phyloP scores from a whole-genome alignment of 92 coral and sea anemone species.

The Siderastrea radians region DNA sequence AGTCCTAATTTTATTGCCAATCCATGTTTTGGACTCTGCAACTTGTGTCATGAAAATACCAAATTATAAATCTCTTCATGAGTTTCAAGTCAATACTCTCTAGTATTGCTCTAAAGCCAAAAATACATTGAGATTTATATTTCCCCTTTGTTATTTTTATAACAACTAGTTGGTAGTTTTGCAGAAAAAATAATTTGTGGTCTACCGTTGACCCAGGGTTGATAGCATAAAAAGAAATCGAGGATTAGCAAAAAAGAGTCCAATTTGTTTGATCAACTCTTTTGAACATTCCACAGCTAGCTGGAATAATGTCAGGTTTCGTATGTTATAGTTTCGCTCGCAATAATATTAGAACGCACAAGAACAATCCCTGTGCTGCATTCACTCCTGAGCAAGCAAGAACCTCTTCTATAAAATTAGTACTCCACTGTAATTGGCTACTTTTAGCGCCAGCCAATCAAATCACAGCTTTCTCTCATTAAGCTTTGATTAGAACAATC shows the following conservation, averaged over 20 bases:
- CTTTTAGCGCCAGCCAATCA: conserved; percentile 88
- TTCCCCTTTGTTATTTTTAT: not conserved
- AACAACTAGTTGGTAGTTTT: not conserved
- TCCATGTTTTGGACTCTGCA: conserved; percentile 3
- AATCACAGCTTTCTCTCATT: conserved; percentile 73
- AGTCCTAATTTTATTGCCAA: conserved; percentile 16
- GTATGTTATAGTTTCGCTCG: not conserved
- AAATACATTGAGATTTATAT: not conserved
- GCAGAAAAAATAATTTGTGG: conserved; percentile 6
- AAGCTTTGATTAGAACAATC: conserved; percentile 90
- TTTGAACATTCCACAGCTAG: not conserved
- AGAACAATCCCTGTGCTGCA: not conserved
- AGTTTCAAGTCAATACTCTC: not conserved
- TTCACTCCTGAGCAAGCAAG: not conserved
- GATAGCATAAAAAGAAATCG: not conserved
- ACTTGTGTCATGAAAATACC: not conserved
- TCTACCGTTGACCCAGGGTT: no score
- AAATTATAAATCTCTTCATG: not conserved
- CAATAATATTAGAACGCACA: not conserved
- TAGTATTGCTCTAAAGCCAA: not conserved
- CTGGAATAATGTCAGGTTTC: no score
- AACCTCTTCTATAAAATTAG: conserved; percentile 64
- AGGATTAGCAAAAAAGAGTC: not conserved
- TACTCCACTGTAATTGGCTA: conserved; percentile 95
- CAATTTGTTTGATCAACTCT: not conserved